A percentile compares a stretch with the other conserved stretches of the same genome.
These are phyloP conservation scores for Camponotus pennsylvanicus DNA, from an alignment of 1,140 invertebrate genomes.

Conservation along the genomic window DNA sequence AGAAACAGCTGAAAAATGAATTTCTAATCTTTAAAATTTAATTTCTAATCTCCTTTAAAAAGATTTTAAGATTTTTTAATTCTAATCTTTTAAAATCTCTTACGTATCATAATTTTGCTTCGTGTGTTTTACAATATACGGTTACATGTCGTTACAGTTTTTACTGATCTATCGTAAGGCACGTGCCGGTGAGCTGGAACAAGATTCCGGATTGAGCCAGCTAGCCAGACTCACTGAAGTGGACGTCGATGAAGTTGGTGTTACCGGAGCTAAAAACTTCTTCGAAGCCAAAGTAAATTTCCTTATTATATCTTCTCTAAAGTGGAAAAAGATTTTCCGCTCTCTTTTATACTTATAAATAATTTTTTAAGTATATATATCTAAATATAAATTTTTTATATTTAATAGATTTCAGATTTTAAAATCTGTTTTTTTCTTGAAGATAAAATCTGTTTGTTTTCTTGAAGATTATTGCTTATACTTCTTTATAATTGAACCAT, in stretches of 20 bases:
- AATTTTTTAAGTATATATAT: not conserved
- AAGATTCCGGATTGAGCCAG: constrained; percentile 93
- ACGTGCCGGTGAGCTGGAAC: constrained; percentile 92
- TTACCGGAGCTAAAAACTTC: constrained; percentile 95
- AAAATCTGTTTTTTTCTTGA: not conserved
- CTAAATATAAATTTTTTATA: not conserved
- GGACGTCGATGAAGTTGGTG: constrained; percentile 95
- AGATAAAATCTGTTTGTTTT: not conserved
- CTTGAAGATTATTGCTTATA: not conserved
- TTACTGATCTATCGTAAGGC: constrained; percentile 96
- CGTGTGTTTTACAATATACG: not conserved
- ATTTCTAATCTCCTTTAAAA: too few species aligned
- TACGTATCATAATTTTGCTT: constrained; percentile 8
- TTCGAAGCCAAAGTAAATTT: constrained; percentile 94
- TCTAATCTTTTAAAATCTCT: not conserved
- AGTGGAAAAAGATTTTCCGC: not conserved
- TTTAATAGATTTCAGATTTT: not conserved
- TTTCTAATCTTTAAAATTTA: not conserved
- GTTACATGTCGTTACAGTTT: constrained; percentile 87
- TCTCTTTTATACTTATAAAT: not conserved
- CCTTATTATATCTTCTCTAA: not conserved
- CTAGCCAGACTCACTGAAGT: constrained; percentile 94
- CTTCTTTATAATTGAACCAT: not conserved
- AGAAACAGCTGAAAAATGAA: not conserved
- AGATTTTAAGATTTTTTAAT: too few species aligned